phyloP scores from a whole-genome alignment of 92 coral and sea anemone species.

The Zoanthus solanderi region DNA sequence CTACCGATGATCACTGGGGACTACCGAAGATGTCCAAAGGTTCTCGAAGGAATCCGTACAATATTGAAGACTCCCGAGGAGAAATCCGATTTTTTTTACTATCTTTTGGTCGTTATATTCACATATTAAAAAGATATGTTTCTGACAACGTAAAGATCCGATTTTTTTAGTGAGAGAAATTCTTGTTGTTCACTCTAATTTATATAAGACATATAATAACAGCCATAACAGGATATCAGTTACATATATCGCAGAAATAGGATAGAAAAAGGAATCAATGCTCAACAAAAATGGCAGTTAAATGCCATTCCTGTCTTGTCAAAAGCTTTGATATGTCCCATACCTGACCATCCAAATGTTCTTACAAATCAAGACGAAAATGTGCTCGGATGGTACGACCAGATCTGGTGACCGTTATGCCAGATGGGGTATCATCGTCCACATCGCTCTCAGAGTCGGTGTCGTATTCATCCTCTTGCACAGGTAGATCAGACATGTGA shows the following conservation, averaged over 20 bases:
- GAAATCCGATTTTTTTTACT: not conserved
- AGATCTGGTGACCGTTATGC: slow-evolving; percentile 23
- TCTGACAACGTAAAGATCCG: no score
- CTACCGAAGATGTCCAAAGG: slow-evolving; percentile 5
- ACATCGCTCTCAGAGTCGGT: slow-evolving; percentile 21
- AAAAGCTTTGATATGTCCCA: slow-evolving; percentile 12
- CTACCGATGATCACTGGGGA: not conserved
- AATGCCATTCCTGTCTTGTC: slow-evolving; percentile 17
- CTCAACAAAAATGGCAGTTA: not conserved
- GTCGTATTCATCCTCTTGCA: slow-evolving; percentile 44
- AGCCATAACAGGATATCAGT: not conserved
- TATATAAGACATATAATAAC: no score
- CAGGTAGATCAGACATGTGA: slow-evolving; percentile 25
- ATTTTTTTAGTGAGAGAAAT: no score
- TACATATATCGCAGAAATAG: slow-evolving; percentile 9
- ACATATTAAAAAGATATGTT: no score
- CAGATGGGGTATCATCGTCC: slow-evolving; percentile 34
- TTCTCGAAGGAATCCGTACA: not conserved
- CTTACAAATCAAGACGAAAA: slow-evolving; percentile 29
- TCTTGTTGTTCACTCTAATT: no score
- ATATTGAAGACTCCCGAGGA: no score
- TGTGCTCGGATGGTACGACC: slow-evolving; percentile 24
- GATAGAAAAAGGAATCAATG: not conserved
- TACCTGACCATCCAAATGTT: not conserved
- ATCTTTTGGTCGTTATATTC: no score